phyloP scores from a whole-genome alignment of 2,888 invertebrate species.

The Drosophila fulvimacula region DNA sequence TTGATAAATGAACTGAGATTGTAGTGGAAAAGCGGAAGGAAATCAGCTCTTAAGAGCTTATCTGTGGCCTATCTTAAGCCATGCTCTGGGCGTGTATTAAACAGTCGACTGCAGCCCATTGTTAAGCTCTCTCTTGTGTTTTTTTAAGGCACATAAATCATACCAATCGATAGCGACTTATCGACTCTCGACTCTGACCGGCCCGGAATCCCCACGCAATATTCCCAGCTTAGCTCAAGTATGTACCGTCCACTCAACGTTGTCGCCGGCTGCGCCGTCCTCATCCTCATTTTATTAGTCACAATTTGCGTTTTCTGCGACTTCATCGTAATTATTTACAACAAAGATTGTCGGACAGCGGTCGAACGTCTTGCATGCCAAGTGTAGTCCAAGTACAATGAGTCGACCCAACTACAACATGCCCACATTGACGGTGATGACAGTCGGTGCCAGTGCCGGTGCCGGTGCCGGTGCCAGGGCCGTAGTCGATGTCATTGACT shows the following conservation, averaged over 20 bases:
- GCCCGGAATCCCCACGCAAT: constrained; percentile 57
- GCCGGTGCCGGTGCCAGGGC: constrained; percentile 5
- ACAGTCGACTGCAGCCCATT: not conserved
- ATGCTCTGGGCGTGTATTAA: not conserved
- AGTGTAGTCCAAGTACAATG: constrained; percentile 4
- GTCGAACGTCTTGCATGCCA: constrained; percentile 30
- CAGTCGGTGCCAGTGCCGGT: not conserved
- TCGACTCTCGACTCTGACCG: constrained; percentile 37
- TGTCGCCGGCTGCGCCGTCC: constrained; percentile 16
- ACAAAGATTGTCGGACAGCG: constrained; percentile 52
- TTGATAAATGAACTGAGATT: too few relatives aligned
- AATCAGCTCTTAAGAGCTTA: not conserved
- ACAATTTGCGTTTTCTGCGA: constrained; percentile 61
- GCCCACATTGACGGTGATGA: constrained; percentile 29
- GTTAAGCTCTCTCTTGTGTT: not conserved
- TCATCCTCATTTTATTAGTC: constrained; percentile 61
- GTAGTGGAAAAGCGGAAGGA: not conserved
- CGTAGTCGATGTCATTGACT: constrained; percentile 25
- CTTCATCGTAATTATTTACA: constrained; percentile 72
- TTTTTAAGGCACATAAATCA: constrained; percentile 55
- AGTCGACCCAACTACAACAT: constrained; percentile 5
- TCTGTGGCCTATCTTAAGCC: not conserved
- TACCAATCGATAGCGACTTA: constrained; percentile 63
- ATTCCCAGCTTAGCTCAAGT: constrained; percentile 24
- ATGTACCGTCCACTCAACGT: constrained; percentile 37